Evolutionary conservation across 2,888 invertebrate species (phyloP).

Genomic region (Mayetiola destructor): DNA sequence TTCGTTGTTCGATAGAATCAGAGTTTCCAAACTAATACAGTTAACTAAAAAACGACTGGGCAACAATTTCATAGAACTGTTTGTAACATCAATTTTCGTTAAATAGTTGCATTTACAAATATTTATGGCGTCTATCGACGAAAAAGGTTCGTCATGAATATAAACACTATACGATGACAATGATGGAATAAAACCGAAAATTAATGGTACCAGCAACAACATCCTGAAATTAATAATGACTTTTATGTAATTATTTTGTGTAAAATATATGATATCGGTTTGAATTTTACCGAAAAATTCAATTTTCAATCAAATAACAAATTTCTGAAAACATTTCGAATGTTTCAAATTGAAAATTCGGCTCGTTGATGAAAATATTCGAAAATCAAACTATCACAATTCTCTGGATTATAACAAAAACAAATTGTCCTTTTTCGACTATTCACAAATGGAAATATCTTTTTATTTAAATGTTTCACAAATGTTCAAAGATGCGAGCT

Average conservation of each 20-base stretch:
- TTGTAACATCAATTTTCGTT: slow-evolving; percentile 2
- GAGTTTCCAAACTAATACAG: not conserved
- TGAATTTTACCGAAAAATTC: not conserved
- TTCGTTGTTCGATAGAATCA: slow-evolving; percentile 5
- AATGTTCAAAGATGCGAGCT: not conserved
- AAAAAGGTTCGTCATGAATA: not conserved
- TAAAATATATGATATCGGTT: not conserved
- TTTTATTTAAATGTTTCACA: not conserved
- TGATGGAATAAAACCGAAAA: slow-evolving; percentile 5
- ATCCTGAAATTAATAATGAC: not conserved
- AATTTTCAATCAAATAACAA: slow-evolving; percentile 2
- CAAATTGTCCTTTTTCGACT: not conserved
- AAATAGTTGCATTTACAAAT: slow-evolving; percentile 3
- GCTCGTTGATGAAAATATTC: not conserved
- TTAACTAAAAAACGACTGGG: slow-evolving; percentile 1
- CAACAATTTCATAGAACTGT: not conserved
- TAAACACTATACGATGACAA: slow-evolving; percentile 6
- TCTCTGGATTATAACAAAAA: not conserved
- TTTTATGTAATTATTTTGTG: not conserved
- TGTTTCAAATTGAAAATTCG: not conserved
- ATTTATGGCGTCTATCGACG: not conserved
- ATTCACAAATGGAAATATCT: not conserved
- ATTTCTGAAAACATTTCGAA: not conserved
- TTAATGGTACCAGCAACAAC: slow-evolving; percentile 3
- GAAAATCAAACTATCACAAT: not conserved